Evolutionary conservation across 2,888 invertebrate genomes (phyloP).

Genomic region (Hyposoter didymator): DNA sequence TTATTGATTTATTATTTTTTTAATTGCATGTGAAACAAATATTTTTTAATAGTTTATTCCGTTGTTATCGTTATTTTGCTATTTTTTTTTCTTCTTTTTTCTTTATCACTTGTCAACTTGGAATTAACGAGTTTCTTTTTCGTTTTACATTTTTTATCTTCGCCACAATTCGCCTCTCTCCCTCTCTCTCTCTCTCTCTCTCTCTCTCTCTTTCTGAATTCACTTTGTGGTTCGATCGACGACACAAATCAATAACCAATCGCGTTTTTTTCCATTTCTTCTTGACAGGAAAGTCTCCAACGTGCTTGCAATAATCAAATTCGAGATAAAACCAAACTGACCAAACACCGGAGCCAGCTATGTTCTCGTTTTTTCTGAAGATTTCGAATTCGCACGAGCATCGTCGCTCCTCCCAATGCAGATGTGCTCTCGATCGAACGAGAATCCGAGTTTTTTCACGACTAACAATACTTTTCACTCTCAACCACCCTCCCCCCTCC

Average conservation of each 20-base stretch:
- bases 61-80: conserved; percentile 72
- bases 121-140: conserved; percentile 73
- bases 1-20: conserved; percentile 56
- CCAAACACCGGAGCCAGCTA: conserved; percentile 28
- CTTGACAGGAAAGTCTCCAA: background rate
- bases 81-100: conserved; percentile 67
- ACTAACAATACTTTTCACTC: background rate
- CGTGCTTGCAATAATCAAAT: conserved; percentile 18
- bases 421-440: background rate
- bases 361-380: background rate
- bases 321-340: conserved; percentile 11
- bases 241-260: background rate
- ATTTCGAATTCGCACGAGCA: conserved; percentile 8
- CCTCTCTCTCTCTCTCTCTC: background rate
- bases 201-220: background rate
- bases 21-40: conserved; percentile 66
- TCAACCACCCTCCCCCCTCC: background rate
- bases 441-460: background rate
- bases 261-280: background rate
- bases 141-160: conserved; percentile 12
- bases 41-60: conserved; percentile 73
- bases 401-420: conserved; percentile 37
- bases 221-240: background rate
- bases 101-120: conserved; percentile 73
- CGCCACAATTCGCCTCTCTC: background rate